These are phyloP conservation scores for Arizona elegans DNA, from an alignment of 2,113 vertebrate species.

Conservation along the genomic window DNA sequence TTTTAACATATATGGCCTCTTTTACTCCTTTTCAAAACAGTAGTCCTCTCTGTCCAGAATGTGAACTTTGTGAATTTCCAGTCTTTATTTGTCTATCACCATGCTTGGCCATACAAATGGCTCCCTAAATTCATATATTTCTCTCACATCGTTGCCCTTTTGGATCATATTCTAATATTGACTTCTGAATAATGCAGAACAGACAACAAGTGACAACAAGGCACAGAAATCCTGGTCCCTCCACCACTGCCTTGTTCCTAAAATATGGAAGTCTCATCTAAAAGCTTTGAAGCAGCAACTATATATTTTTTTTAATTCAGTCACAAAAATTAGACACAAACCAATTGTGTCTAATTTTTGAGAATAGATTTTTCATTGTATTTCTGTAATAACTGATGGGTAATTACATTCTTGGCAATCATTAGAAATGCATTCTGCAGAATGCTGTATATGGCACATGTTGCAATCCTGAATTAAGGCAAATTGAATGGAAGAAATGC, in stretches of 20 bases:
- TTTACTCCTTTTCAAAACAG: too few relatives aligned
- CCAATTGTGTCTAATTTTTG: background rate
- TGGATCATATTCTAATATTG: background rate
- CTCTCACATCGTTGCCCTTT: background rate
- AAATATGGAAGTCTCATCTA: background rate
- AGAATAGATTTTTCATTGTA: background rate
- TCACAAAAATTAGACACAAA: background rate
- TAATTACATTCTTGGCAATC: background rate
- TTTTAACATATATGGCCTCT: too few relatives aligned
- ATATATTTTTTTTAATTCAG: background rate
- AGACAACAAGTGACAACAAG: background rate
- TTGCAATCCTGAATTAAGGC: background rate
- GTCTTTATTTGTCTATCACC: background rate
- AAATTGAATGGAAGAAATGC: slow-evolving; percentile 37
- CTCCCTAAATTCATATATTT: background rate
- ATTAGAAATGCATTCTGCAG: background rate
- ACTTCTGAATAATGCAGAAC: background rate
- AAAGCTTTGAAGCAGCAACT: background rate
- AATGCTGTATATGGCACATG: background rate
- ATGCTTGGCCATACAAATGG: background rate
- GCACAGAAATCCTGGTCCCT: background rate
- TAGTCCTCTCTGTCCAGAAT: too few relatives aligned
- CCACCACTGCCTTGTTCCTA: background rate
- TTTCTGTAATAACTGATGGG: background rate
- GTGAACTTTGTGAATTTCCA: background rate